A percentile compares a stretch with the other conserved stretches of the same genome.
Conservation (phyloP, 2,888 invertebrate species). For the Xestia sexstrigata region DNA sequence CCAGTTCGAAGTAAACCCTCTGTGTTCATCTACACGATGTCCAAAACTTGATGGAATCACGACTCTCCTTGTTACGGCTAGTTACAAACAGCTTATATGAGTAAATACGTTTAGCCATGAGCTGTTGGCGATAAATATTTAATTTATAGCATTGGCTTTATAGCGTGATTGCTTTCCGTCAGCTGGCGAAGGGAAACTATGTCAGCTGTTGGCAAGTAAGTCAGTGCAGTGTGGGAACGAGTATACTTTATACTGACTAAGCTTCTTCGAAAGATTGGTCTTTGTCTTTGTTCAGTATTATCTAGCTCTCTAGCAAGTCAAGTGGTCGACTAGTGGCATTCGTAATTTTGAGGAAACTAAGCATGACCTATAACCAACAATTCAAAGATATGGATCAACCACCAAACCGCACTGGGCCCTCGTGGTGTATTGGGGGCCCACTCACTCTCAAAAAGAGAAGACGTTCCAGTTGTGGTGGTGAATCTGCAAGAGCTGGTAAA, state of each 20-base stretch:
- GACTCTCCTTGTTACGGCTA: constrained; percentile 45
- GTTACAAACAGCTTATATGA: constrained; percentile 45
- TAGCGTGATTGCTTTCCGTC: constrained; percentile 38
- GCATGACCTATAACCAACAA: background rate
- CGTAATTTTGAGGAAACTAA: background rate
- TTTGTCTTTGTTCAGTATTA: background rate
- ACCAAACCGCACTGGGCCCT: background rate
- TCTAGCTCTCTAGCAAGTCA: background rate
- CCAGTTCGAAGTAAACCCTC: background rate
- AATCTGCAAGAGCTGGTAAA: background rate
- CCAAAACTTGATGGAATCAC: constrained; percentile 44
- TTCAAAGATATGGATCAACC: background rate
- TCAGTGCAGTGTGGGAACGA: constrained; percentile 11
- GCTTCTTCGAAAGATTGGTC: background rate
- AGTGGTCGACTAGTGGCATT: background rate
- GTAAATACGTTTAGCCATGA: constrained; percentile 58
- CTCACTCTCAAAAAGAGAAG: background rate
- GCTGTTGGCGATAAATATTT: constrained; percentile 50
- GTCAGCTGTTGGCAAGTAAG: constrained; percentile 1
- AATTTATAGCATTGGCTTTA: constrained; percentile 50
- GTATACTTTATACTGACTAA: background rate
- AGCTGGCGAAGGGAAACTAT: background rate
- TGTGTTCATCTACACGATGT: background rate
- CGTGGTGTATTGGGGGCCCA: background rate
- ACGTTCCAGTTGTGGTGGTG: background rate